Conservation (phyloP, 2,113 vertebrate genomes). For the Indicator indicator region DNA sequence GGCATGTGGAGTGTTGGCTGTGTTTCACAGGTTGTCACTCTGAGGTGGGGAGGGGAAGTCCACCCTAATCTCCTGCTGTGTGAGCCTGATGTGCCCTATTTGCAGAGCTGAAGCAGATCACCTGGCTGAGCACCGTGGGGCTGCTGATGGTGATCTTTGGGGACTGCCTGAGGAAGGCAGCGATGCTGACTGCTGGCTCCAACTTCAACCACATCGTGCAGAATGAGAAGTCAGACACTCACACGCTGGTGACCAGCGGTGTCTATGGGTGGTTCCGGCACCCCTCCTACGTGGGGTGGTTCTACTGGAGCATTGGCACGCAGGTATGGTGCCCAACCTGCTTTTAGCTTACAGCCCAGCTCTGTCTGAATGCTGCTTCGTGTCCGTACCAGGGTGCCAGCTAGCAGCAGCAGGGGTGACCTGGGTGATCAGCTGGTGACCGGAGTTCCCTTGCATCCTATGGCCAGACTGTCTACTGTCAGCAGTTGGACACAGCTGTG, state of each 20-base stretch:
- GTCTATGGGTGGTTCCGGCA: conserved; percentile 94
- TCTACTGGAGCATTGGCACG: conserved; percentile 98
- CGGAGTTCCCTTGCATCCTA: neutral
- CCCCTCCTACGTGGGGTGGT: conserved; percentile 98
- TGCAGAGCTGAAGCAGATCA: conserved; percentile 91
- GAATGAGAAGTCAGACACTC: conserved; percentile 94
- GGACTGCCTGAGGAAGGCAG: conserved; percentile 90
- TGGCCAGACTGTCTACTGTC: neutral
- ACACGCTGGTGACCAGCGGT: conserved; percentile 91
- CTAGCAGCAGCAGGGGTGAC: neutral
- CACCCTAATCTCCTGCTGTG: accelerated
- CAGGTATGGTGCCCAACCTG: conserved; percentile 78
- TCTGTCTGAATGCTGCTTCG: neutral
- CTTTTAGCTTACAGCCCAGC: accelerated
- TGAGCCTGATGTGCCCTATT: neutral
- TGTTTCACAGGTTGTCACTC: accelerated
- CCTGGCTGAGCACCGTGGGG: conserved; percentile 89
- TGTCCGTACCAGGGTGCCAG: accelerated
- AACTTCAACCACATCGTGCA: conserved; percentile 99
- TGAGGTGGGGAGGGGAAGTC: neutral
- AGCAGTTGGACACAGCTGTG: accelerated
- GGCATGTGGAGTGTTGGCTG: accelerated
- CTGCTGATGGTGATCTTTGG: conserved; percentile 93
- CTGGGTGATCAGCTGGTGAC: neutral
- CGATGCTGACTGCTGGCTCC: conserved; percentile 96